Evolutionary conservation across 2,888 invertebrate species (phyloP), one percentile per base, ranked within the genome.

Genomic region (Linnaemya tessellans): DNA sequence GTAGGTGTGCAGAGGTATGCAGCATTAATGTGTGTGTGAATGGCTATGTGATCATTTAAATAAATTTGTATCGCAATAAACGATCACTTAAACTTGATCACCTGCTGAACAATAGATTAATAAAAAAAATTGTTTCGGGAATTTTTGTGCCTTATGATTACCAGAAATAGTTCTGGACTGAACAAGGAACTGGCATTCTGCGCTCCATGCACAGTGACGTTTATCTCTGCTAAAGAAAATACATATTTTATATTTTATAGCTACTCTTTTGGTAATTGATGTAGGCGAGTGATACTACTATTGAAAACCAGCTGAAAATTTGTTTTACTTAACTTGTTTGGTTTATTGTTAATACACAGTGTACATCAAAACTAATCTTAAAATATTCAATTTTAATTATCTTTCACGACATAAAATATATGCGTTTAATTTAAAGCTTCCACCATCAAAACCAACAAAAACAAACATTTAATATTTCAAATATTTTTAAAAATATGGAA

Each of bases 201-300:
- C 73, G 1, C 25, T 56, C 8, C 35, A 22, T 64, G 0, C 58
- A 43, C 8, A 65, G n/a, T 65, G n/a, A 41, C 51, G 25, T 0
- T 43, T 60, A 35, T 49, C 46, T 65, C 43, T 38, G 62, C 43
- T 71, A 64, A 20, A 79, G n/a, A 64, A 75, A 65, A 58, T 30
- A 30, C 30, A 30, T 74, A 84, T 51, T 84, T 60, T 64, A 30
- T 74, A 84, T 51, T 84, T 60, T 64, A 62, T 71, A 62, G 22
- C 41, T 18, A 46, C 67, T 62, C 41, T 73, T 81, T 84, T 80
- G 78, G 78, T 68, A 81, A 78, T 58, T 64, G 51, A 84, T 78
- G 84, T 84, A 78, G 84, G 84, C 84, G 84, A 80, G 71, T 80
- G 75, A 84, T 78, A 77, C 71, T n/a, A 70, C 38, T 62, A 77